Base-by-base conservation (phyloP, 2,113 vertebrate species). In the Tringa solitaria region DNA sequence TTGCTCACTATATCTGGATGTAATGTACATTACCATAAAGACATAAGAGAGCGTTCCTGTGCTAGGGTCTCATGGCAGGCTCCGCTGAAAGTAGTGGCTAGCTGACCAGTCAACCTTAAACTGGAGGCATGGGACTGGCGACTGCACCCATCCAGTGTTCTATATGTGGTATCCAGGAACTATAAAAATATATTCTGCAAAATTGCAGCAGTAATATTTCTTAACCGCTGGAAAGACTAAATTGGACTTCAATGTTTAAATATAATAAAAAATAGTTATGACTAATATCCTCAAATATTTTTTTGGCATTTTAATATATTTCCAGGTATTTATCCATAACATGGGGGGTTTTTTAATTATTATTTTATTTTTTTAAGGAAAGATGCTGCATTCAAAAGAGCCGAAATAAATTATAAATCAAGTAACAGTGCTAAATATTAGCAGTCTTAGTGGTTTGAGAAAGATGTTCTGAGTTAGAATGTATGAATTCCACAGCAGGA, bases 1-100 rank as follows among this genome's bases (percentile, higher is more conserved):
- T 84, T 96, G 65, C 93, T 96, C 63, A 8, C 79, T 94, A 22
- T 73, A 75, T 72, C 91, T 81, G 57, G 33, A 51, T 94, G 92
- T 54, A 75, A 84, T 67, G 65, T 64, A 79, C 68, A 43, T 95
- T 78, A 73, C 80, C 84, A 86, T 84, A 56, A 92, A 87, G 77
- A 80, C 15, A 6, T 53, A 59, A 63, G 61, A 64, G 77, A 91
- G 68, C 0, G 0, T 59, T 87, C 57, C 84, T 53, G 39, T 5
- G 65, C 43, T 3, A 23, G 56, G 64, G 20, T 87, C 51, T 84
- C 1, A 2, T 0, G 1, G 46, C 56, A 79, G 48, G 45, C 74
- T 94, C 65, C 0, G 0, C 54, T 64, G 57, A 56, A 96, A 79
- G 64, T 9, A 54, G 80, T 39, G 59, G 46, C 81, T 70, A 79